Base-by-base conservation (phyloP, 2,113 vertebrate species). In the Dicaeum eximium region DNA sequence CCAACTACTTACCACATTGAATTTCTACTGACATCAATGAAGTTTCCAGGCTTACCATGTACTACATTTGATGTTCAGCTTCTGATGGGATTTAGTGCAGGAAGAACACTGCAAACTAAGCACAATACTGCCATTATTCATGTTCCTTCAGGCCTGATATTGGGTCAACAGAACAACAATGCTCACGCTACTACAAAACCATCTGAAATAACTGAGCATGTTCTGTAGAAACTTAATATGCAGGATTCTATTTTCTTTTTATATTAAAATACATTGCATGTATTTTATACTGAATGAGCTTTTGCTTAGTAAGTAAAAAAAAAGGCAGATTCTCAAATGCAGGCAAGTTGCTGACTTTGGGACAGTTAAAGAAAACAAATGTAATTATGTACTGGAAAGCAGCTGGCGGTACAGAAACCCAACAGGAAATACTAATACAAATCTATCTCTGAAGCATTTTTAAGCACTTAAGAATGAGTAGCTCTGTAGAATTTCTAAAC, bases 91-190 rank as follows among this genome's bases (percentile, higher is more conserved):
- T 80, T 80, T 56, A 80, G 85, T 66, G 75, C 71, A 86, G 78
- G 81, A 88, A 75, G 74, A 80, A 47, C 44, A n/a, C 45, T 67
- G 93, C 79, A 80, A 38, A 57, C 92, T 69, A 70, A 74, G 94
- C 88, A 96, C 93, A 97, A 97, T 96, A 25, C 85, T 60, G 42
- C 85, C 82, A 93, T 97, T 97, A 93, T 96, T 92, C 56, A 18
- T 94, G 88, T 37, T 96, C 92, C 82, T 67, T 91, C 48, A 81
- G 79, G 80, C 88, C 88, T 95, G 95, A 95, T 86, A 96, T 22
- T 95, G 96, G 90, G 96, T 96, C 95, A 97, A 96, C 86, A 95
- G 65, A 93, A 86, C 5, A 1, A 92, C 37, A 88, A 58, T 64
- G 54, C 50, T 94, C 82, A 44, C 19, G 13, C 69, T 58, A 73